phyloP scores from a whole-genome alignment of 2,797 vertebrate species.

The Columba guinea region DNA sequence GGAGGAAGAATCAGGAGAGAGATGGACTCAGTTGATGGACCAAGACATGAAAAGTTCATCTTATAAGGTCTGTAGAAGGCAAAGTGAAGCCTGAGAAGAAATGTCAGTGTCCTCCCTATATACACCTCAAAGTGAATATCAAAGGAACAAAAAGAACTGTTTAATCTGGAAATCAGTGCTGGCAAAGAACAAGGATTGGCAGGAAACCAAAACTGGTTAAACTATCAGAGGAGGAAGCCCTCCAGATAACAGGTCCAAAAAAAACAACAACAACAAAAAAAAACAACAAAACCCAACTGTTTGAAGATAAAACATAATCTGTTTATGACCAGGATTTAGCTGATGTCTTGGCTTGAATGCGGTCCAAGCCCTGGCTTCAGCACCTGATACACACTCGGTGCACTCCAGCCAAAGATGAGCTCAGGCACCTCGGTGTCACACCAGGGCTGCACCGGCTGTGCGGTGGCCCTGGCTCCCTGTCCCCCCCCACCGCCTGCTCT shows the following conservation, averaged over 20 bases:
- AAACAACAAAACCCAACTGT: not conserved
- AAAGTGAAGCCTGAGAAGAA: not conserved
- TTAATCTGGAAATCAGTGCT: not conserved
- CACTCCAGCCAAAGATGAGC: conserved; percentile 45
- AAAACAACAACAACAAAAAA: not conserved
- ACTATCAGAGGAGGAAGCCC: not conserved
- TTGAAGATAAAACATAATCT: not conserved
- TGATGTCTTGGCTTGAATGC: not conserved
- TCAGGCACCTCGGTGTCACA: conserved; percentile 15
- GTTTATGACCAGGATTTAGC: conserved; percentile 13
- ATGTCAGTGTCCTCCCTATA: not conserved
- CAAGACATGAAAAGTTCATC: not conserved
- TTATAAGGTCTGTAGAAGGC: not conserved
- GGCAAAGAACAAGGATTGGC: not conserved
- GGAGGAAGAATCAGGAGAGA: not conserved
- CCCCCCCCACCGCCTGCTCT: not conserved
- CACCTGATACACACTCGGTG: not conserved
- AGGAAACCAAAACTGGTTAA: not conserved
- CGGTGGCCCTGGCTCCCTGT: not conserved
- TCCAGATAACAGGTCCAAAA: not conserved
- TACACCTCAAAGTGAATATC: not conserved
- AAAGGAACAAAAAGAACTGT: not conserved
- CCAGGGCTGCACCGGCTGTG: not conserved
- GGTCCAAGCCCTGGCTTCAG: conserved; percentile 16
- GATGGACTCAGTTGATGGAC: not conserved